These are phyloP conservation scores for Coturnix japonica DNA, from an alignment of 2,113 vertebrate species.

Conservation along the genomic window DNA sequence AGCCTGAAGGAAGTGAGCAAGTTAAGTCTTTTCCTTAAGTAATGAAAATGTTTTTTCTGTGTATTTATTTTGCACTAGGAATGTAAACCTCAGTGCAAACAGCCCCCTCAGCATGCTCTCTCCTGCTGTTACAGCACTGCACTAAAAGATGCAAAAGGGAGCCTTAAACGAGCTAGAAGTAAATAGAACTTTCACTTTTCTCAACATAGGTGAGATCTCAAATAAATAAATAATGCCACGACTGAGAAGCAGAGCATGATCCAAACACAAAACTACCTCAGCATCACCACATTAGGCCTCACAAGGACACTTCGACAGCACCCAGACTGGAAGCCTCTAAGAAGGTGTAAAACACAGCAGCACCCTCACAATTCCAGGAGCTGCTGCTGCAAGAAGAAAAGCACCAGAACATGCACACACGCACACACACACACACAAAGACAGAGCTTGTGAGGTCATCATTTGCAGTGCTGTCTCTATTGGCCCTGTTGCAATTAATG, in stretches of 20 bases:
- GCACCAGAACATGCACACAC: neutral
- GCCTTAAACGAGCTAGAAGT: neutral
- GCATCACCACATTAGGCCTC: neutral
- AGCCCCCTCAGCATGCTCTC: neutral
- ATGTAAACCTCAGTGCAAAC: neutral
- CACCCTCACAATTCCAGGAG: neutral
- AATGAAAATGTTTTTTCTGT: neutral
- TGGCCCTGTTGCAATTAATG: constrained; percentile 18
- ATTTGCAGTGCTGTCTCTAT: neutral
- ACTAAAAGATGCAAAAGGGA: neutral
- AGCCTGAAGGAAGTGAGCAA: neutral
- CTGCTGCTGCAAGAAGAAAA: neutral
- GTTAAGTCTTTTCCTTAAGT: neutral
- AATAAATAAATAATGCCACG: neutral
- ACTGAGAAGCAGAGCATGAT: neutral
- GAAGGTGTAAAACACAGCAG: neutral
- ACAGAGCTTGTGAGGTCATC: neutral
- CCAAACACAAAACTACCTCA: neutral
- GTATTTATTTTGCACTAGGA: neutral
- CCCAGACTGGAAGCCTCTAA: neutral
- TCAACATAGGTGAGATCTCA: neutral
- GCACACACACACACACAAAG: neutral
- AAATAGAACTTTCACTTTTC: neutral
- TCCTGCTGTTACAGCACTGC: neutral
- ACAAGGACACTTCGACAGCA: neutral